These are phyloP conservation scores for Coendou prehensilis DNA, from an alignment of 2,797 vertebrate species.

Conservation along the genomic window DNA sequence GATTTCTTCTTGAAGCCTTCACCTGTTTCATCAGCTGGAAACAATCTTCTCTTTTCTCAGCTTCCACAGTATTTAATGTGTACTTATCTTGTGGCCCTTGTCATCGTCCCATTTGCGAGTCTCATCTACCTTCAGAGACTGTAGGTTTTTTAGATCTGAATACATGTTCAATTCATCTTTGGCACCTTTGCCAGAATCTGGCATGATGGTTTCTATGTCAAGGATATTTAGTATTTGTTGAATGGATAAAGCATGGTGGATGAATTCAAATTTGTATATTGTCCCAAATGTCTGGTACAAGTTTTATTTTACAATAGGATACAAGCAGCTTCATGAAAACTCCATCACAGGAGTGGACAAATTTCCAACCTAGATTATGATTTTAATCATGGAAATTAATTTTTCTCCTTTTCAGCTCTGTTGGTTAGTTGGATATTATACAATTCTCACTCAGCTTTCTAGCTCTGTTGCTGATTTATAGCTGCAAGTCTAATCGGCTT, in stretches of 20 bases:
- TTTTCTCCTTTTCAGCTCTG: slow-evolving; percentile 29
- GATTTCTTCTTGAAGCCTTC: not conserved
- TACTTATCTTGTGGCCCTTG: not conserved
- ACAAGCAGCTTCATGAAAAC: slow-evolving; percentile 57
- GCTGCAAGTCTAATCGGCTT: slow-evolving; percentile 62
- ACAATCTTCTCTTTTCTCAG: slow-evolving; percentile 42
- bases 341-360: not conserved
- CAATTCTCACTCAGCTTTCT: slow-evolving; percentile 51
- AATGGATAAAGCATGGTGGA: not conserved
- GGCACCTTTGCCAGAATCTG: slow-evolving; percentile 57
- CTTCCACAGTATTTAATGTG: not conserved
- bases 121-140: not conserved
- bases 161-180: slow-evolving; percentile 39
- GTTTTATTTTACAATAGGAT: slow-evolving; percentile 10
- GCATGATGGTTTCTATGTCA: not conserved
- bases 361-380: slow-evolving; percentile 45
- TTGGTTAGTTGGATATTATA: slow-evolving; percentile 65
- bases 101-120: not conserved
- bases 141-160: not conserved
- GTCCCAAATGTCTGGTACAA: slow-evolving; percentile 14
- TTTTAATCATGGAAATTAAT: slow-evolving; percentile 67
- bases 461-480: slow-evolving; percentile 73
- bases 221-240: slow-evolving; percentile 17
- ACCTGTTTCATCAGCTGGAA: slow-evolving; percentile 45
- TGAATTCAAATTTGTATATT: slow-evolving; percentile 35